Base-by-base conservation (phyloP, 2,888 invertebrate genomes). In the Argyresthia albistria region DNA sequence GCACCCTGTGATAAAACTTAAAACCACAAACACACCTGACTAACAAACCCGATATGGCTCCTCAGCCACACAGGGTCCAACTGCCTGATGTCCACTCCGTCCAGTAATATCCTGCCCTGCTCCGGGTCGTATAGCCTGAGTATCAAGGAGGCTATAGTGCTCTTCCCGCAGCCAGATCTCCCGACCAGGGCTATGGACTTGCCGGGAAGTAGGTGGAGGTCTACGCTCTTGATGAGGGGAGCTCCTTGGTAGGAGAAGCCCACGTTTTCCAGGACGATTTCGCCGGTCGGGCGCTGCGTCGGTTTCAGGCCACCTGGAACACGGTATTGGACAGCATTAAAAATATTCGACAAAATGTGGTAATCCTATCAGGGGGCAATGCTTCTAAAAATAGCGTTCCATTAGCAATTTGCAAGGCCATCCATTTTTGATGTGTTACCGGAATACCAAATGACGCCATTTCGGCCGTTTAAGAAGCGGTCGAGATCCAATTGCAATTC, bases 101-200 rank as follows among this genome's bases (percentile, higher is more conserved):
- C 98, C 16, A 98, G 71, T 49, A 89, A 70, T 51, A 98, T 88
- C 8, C 69, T 70, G 0, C 97, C 97, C 55, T 75, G 65, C 3
- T 86, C 79, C 0, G 97, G 97, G 70, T 98, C 97, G 69, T 98
- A 98, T 0, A 95, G 80, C 64, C 98, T 88, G 50, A 98, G 79
- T 57, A 99, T 86, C 1, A 99, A 87, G 0, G 93, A 88, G 0
- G 95, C 96, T 54, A 98, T 86, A 0, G 99, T 98, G 50, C 97
- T 97, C 78, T 99, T 99, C 0, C 99, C 99, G 35, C 96, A 96
- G 0, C 98, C 98, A 55, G 97, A 97, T 0, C 95, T 89, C 0
- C 98, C 98, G 0, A 99, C 93, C 12, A 93, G 71, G 0, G 97
- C 97, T 9, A 95, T 91, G 0, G 95, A 91, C 57, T 91, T 90